Evolutionary conservation across 2,113 vertebrate genomes (phyloP).

Genomic region (Muntiacus muntjak): DNA sequence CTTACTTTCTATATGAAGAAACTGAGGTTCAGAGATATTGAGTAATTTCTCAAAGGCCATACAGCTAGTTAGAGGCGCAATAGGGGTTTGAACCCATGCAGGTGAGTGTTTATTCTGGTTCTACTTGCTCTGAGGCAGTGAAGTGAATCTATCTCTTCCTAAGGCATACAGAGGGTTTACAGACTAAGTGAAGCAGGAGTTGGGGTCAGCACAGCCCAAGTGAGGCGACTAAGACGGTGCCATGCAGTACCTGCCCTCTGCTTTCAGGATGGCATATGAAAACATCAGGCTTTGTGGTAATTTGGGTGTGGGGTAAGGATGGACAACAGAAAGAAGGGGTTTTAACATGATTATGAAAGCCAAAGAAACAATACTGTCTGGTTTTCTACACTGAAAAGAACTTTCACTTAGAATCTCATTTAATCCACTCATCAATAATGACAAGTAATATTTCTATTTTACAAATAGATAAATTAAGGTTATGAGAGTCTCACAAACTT

Average conservation of each 20-base stretch:
- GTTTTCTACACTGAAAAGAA: background rate
- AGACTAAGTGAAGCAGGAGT: background rate
- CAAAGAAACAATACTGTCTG: background rate
- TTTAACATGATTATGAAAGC: background rate
- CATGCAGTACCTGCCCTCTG: background rate
- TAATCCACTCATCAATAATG: background rate
- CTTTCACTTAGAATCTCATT: background rate
- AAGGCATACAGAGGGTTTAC: background rate
- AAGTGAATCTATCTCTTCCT: background rate
- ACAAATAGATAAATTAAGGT: background rate
- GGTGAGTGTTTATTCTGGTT: rapidly evolving
- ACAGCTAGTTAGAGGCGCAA: background rate
- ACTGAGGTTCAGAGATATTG: background rate
- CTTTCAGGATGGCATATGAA: too few relatives aligned
- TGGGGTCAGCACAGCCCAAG: background rate
- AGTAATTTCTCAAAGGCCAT: background rate
- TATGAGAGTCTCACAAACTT: background rate
- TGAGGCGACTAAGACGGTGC: background rate
- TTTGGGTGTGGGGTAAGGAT: background rate
- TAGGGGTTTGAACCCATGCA: background rate
- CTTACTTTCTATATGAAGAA: background rate
- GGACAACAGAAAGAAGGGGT: background rate
- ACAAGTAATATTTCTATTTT: background rate
- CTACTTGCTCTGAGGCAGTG: background rate
- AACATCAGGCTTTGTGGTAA: background rate